phyloP scores from a whole-genome alignment of 2,888 invertebrate genomes.

The Temnothorax ravouxi region DNA sequence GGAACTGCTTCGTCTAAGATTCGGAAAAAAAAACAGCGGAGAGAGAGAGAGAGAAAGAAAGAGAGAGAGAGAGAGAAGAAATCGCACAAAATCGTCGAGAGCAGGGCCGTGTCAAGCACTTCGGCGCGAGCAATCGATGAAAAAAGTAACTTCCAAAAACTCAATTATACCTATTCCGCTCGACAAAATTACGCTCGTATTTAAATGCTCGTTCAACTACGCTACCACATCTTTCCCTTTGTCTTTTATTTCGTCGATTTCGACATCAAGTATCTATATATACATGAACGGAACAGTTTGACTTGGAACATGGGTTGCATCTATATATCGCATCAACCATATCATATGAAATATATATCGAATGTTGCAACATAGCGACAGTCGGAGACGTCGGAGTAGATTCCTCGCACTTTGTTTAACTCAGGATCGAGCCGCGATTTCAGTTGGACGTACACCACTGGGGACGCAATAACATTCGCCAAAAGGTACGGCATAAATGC shows the following conservation, averaged over 20 bases:
- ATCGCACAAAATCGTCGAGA: constrained; percentile 11
- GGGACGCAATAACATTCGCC: not conserved
- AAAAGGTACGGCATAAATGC: not conserved
- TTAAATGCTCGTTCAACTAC: not conserved
- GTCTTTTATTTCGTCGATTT: not conserved
- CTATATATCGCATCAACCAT: not conserved
- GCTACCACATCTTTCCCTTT: not conserved
- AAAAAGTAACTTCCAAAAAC: not conserved
- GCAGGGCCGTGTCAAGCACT: constrained; percentile 37
- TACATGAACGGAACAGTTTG: not conserved
- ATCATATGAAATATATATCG: not conserved
- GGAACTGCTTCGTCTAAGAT: constrained; percentile 3
- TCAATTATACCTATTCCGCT: not conserved
- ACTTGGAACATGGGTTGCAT: not conserved
- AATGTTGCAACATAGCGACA: not conserved
- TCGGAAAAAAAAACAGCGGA: not conserved
- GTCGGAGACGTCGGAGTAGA: too few relatives aligned
- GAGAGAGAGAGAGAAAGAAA: not conserved
- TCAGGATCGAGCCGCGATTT: not conserved
- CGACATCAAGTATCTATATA: not conserved
- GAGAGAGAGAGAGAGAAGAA: constrained; percentile 35
- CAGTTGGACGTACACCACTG: not conserved
- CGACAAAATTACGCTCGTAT: not conserved
- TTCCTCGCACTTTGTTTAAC: not conserved
- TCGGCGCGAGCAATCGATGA: not conserved